Base-by-base conservation (phyloP, 1,140 invertebrate species). In the Notospermus geniculatus region DNA sequence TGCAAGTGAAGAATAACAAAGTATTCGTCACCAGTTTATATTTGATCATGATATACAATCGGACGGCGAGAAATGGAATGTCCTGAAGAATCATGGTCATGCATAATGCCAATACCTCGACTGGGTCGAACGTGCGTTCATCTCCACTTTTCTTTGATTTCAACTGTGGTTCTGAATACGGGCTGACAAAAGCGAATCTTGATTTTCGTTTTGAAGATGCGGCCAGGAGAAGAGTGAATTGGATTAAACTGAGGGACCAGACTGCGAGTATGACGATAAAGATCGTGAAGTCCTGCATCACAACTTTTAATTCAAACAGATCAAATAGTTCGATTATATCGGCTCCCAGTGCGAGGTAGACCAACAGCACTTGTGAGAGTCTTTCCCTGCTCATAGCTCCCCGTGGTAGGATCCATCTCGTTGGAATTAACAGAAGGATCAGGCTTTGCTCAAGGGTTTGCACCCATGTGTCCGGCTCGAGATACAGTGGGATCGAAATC, bases 301-400 rank as follows among this genome's bases (percentile, higher is more conserved):
- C 61, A 13, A n/a, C 36, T 7, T 58, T 28, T 45, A 63, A 61
- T 25, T 63, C 81, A 81, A 94, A 93, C 0, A 92, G 92, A 75
- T 93, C 91, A 76, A 94, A 93, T 75, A 95, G 93, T 77, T 95
- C 92, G 36, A 94, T 92, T 46, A 95, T 95, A 74, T 95, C 92
- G 0, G 91, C 91, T 0, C 91, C 91, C 0, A 91, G 92, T 41
- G 83, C 83, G 62, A 85, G 81, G 68, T 85, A 86, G 43, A 85
- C 91, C 1, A 95, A 81, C 0, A 95, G 79, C 28, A 96, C 80
- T 71, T 95, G 92, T 41, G 92, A 93, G 1, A 95, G 82, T 78
- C 95, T 91, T 73, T 95, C 92, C 25, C 92, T 85, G 0, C 91
- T 92, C 1, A 95, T 82, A 17, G 64, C 57, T 15, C 92, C 92